phyloP scores from a whole-genome alignment of 2,888 invertebrate species.

The Xestia sexstrigata region DNA sequence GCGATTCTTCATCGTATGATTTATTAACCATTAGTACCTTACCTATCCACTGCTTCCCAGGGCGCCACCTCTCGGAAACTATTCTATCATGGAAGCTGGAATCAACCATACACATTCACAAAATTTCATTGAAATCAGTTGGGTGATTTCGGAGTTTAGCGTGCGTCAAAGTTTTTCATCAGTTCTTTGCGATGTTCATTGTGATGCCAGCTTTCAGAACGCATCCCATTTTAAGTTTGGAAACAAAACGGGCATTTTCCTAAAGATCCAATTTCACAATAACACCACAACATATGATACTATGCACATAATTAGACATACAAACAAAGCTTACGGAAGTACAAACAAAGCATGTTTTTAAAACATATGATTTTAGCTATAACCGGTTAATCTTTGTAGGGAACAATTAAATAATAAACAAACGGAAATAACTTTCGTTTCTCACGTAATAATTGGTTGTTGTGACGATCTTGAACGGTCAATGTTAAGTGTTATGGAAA shows the following conservation, averaged over 20 bases:
- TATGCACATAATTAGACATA: conserved; percentile 69
- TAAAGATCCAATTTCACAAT: conserved; percentile 9
- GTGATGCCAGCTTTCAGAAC: too few relatives aligned
- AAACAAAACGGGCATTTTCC: not conserved
- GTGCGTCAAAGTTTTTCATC: too few relatives aligned
- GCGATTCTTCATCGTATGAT: too few relatives aligned
- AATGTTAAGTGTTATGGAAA: conserved; percentile 41
- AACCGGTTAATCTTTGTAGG: conserved; percentile 70
- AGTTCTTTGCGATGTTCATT: too few relatives aligned
- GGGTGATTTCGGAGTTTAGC: too few relatives aligned
- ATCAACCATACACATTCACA: too few relatives aligned
- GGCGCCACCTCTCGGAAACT: too few relatives aligned
- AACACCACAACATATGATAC: conserved; percentile 49
- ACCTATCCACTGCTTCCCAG: too few relatives aligned
- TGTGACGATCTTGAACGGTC: conserved; percentile 43
- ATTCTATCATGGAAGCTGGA: not conserved
- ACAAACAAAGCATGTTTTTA: conserved; percentile 70
- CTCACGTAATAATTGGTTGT: conserved; percentile 51
- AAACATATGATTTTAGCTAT: conserved; percentile 68
- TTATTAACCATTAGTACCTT: too few relatives aligned
- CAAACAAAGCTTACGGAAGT: conserved; percentile 73
- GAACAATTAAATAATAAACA: conserved; percentile 57
- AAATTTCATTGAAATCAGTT: too few relatives aligned
- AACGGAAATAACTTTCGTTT: conserved; percentile 54
- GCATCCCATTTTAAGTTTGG: too few relatives aligned